Evolutionary conservation across 2,797 vertebrate genomes (phyloP), one percentile per base, ranked within the genome.

Genomic region (Buceros bicornis): DNA sequence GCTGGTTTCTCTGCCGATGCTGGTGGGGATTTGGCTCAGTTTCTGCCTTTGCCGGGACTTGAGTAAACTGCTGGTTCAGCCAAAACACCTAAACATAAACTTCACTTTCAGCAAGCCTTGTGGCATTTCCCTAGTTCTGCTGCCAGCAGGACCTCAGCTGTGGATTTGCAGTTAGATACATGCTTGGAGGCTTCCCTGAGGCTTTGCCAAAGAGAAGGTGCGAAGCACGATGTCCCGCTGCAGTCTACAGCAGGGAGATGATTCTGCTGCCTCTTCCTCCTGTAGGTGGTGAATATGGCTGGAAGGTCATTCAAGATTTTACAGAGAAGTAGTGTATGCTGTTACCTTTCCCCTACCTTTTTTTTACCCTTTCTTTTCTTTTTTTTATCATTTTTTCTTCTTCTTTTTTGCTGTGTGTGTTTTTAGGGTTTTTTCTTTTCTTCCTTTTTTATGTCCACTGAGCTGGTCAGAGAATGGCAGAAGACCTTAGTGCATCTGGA

Each of bases 31-130:
- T 96, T 97, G 95, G 95, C 91, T 84, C 18, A 0, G 26, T 58
- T 89, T 85, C 79, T 95, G 81, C 71, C 90, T 82, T 95, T 1
- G 5, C 72, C 2, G 1, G 89, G 60, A 65, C 81, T 92, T 93
- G 90, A 93, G 76, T 29, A 58, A 95, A 97, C 92, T 93, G 78
- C 81, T 94, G 81, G 71, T 94, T 95, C 81, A 94, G 67, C 88
- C 60, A 57, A 71, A 94, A 77, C 83, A 54, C 43, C 89, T 89
- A 50, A 92, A 80, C 78, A 92, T 53, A 35, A 69, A 16, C 71
- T 94, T 77, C 18, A 74, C 78, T 94, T 89, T 56, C 74, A 89
- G 86, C 71, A 82, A 96, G 78, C 93, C 94, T 86, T 3, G 0
- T 93, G 92, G 92, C 91, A 51, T 90, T 97, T 93, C 93, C 78